Percentiles rank a stretch among this genome's conserved stretches.
phyloP scores from a whole-genome alignment of 1,140 invertebrate species.

The Caenorhabditis briggsae region DNA sequence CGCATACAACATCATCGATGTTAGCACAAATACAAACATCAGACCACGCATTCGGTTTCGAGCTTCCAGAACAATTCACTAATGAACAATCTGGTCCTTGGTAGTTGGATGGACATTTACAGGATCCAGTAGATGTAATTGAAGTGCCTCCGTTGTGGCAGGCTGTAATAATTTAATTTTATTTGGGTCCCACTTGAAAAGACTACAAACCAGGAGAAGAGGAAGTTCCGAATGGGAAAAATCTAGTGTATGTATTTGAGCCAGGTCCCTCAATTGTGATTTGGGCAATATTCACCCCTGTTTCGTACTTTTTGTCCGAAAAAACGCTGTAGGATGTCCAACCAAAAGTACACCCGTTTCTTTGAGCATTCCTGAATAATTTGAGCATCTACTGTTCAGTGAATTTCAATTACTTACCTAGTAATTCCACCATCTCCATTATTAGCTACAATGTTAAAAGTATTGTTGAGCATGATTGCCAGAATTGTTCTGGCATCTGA shows the following conservation, averaged over 20 bases:
- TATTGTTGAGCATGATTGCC: not conserved
- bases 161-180: not conserved
- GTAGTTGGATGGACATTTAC: not conserved
- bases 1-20: not conserved
- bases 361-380: not conserved
- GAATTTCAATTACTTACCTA: not conserved
- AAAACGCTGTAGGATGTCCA: constrained; percentile 8
- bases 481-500: constrained; percentile 17
- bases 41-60: not conserved
- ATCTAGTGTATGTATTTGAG: not conserved
- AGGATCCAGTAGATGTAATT: not conserved
- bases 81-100: constrained; percentile 10
- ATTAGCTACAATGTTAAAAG: not conserved
- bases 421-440: not conserved
- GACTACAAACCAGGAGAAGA: not conserved
- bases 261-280: not conserved
- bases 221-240: constrained; percentile 15
- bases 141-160: constrained; percentile 1
- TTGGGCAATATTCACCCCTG: not conserved
- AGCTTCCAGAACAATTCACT: not conserved
- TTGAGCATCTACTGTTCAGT: not conserved
- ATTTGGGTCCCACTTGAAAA: not conserved
- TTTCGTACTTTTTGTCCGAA: not conserved
- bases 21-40: not conserved
- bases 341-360: not conserved